Evolutionary conservation across 2,888 invertebrate genomes (phyloP).

Genomic region (Mechanitis messenoides): DNA sequence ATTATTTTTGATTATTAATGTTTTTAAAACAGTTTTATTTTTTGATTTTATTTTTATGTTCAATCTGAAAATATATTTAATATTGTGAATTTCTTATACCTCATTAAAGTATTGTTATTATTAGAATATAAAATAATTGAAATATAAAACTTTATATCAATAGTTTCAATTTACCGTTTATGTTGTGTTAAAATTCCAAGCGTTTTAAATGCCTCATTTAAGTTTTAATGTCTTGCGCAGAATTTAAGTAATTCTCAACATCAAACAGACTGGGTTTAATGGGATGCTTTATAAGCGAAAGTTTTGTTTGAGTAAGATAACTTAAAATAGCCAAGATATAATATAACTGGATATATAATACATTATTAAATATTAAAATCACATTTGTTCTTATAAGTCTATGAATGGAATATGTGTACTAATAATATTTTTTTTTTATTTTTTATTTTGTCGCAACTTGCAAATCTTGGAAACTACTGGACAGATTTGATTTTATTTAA

Average conservation of each 20-base stretch:
- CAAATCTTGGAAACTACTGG: no score
- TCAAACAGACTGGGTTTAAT: conserved; percentile 23
- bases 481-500: no score
- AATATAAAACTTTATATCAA: not conserved
- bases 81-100: no score
- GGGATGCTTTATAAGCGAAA: conserved; percentile 26
- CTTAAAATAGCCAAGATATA: conserved; percentile 23
- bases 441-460: not conserved
- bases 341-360: conserved; percentile 14
- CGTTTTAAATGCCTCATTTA: conserved; percentile 15
- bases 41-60: no score
- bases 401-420: no score
- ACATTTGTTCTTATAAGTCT: not conserved
- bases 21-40: no score
- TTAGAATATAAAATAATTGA: no score
- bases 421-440: not conserved
- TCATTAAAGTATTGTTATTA: no score
- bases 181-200: conserved; percentile 20
- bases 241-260: conserved; percentile 23
- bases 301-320: conserved; percentile 24
- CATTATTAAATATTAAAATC: not conserved
- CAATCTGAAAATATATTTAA: no score
- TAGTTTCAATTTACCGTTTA: conserved; percentile 1
- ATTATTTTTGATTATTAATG: no score
- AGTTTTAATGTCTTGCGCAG: conserved; percentile 24